phyloP scores from a whole-genome alignment of 2,113 vertebrate species.

The Elanoides forficatus region DNA sequence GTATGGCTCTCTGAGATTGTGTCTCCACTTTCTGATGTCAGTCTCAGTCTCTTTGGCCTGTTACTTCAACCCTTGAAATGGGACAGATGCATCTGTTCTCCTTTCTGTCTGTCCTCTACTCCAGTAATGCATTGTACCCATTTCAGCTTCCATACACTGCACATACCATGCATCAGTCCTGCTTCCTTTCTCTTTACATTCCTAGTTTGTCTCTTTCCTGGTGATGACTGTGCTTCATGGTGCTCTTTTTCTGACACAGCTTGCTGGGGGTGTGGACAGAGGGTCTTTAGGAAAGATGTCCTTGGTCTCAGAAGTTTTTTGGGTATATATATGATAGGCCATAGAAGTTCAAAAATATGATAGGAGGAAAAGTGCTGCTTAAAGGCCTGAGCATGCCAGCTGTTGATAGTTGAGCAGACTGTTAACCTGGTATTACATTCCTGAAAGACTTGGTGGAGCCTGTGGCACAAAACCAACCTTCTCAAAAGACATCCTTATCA shows the following conservation, averaged over 20 bases:
- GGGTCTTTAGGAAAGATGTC: background rate
- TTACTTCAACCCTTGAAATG: background rate
- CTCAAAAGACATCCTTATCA: background rate
- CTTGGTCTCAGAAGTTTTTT: background rate
- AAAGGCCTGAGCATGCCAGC: background rate
- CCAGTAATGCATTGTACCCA: too few species aligned
- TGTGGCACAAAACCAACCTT: background rate
- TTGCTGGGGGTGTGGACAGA: background rate
- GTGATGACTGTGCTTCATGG: background rate
- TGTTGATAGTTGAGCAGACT: background rate
- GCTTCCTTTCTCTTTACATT: background rate
- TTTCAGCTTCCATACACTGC: background rate
- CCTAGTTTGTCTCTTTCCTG: background rate
- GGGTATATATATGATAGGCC: background rate
- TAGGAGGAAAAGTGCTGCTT: background rate
- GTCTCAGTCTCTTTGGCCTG: background rate
- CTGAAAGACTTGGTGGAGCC: background rate
- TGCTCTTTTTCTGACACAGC: background rate
- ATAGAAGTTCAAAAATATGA: background rate
- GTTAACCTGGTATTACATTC: background rate
- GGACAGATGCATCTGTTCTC: too few species aligned
- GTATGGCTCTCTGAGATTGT: background rate
- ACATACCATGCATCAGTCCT: background rate
- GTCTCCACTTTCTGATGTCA: background rate
- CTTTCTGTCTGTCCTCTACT: background rate